These are phyloP conservation scores for Ictalurus furcatus DNA, from an alignment of 2,113 vertebrate species.

Conservation along the genomic window DNA sequence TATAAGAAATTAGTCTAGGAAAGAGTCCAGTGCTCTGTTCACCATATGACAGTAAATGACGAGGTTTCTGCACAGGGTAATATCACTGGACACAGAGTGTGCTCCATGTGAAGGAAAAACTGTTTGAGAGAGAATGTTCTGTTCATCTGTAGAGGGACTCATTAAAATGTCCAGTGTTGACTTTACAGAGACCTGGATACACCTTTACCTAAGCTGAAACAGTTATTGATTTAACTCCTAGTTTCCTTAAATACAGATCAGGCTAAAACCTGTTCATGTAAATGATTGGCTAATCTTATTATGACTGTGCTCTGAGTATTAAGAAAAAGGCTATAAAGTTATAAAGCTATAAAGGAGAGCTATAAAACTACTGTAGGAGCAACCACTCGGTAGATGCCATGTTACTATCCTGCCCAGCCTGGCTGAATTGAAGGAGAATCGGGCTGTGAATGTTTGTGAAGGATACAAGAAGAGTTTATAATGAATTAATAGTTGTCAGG, in stretches of 20 bases:
- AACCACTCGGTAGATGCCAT: constrained; percentile 24
- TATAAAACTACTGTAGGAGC: constrained; percentile 40
- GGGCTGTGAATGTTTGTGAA: constrained; percentile 42
- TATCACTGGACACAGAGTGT: background rate
- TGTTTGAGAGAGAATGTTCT: constrained; percentile 1
- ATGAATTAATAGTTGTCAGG: constrained; percentile 50
- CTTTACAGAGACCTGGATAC: background rate
- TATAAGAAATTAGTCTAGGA: constrained; percentile 22
- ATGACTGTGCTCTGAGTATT: constrained; percentile 26
- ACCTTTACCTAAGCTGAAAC: background rate
- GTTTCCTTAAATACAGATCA: constrained; percentile 5
- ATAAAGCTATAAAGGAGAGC: constrained; percentile 19
- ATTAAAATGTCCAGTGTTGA: constrained; percentile 12
- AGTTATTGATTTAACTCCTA: constrained; percentile 17
- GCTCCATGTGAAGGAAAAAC: background rate
- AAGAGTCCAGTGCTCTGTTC: constrained; percentile 14
- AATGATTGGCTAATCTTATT: constrained; percentile 5
- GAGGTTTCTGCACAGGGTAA: background rate
- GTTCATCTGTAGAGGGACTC: constrained; percentile 3
- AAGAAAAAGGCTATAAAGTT: constrained; percentile 37
- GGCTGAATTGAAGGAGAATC: constrained; percentile 37
- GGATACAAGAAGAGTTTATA: constrained; percentile 36
- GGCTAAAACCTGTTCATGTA: background rate
- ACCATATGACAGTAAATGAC: background rate
- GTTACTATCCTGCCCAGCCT: constrained; percentile 13